Percentiles rank a stretch among this genome's conserved stretches.
Conservation (phyloP, 2,797 vertebrate genomes). For the Spinus pinus region DNA sequence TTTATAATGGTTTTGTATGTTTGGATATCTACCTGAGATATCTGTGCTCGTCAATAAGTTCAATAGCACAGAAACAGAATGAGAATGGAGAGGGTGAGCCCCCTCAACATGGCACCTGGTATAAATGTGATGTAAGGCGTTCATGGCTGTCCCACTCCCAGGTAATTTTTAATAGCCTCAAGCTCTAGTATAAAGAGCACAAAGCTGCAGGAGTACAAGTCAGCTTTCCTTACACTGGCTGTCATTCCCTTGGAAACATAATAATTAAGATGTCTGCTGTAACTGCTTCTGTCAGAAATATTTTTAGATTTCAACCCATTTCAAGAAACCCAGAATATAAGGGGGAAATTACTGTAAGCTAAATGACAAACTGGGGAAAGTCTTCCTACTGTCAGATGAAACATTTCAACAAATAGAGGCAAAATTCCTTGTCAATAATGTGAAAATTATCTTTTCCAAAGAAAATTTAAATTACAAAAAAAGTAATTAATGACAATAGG, state of each 20-base stretch:
- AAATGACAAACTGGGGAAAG: slow-evolving; percentile 25
- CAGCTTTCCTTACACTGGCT: slow-evolving; percentile 81
- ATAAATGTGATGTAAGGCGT: slow-evolving; percentile 11
- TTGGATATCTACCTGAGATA: neutral
- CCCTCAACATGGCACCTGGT: neutral
- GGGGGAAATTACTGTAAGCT: slow-evolving; percentile 56
- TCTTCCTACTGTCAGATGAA: slow-evolving; percentile 24
- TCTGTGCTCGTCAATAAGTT: neutral
- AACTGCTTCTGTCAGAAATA: slow-evolving; percentile 77
- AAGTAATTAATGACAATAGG: neutral
- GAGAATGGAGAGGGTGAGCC: slow-evolving; percentile 17
- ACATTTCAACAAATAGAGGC: neutral
- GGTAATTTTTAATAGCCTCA: slow-evolving; percentile 74
- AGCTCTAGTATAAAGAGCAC: slow-evolving; percentile 81
- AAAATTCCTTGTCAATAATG: neutral
- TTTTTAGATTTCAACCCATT: slow-evolving; percentile 74
- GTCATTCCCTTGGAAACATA: slow-evolving; percentile 78
- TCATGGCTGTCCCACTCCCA: slow-evolving; percentile 40
- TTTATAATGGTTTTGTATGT: neutral
- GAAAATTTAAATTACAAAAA: neutral
- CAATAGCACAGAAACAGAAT: neutral
- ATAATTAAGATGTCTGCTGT: slow-evolving; percentile 79
- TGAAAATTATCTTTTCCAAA: neutral
- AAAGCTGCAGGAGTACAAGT: slow-evolving; percentile 81
- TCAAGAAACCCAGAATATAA: slow-evolving; percentile 62